Evolutionary conservation across 30 jellyfish, hydroid and myxozoan genomes (phyloP), one percentile per base, ranked within the genome.

Genomic region (Cassiopea xamachana): DNA sequence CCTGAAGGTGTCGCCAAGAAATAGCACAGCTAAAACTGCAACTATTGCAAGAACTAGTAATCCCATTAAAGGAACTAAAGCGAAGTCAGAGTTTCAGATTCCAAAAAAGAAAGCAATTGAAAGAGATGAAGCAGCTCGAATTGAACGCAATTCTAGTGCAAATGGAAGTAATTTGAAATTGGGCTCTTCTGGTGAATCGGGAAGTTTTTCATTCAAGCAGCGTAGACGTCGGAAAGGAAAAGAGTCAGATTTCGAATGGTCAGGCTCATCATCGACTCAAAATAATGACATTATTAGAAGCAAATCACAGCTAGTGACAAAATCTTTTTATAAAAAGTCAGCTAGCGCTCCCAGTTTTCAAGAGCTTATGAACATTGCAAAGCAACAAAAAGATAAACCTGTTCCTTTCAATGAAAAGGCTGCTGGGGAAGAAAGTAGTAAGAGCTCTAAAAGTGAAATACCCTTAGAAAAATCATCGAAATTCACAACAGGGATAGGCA

Each of bases 361-460:
- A 12, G 98, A 96, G 13, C 82, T 96, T 9, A 88, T 92, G 96
- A 80, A 79, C 48, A 72, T 96, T 6, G 99, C 99, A 10, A 73
- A 92, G 73, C 78, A 58, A 51, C 97, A 90, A 55, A 85, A 88
- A 48, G 88, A 90, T 69, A 90, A 81, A 62, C 97, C 92, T 55
- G 73, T 46, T 45, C 48, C 89, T 27, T 43, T 70, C 18, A 48
- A 46, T 18, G 70, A 46, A 27, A 14, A 2, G 58, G 70, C 39
- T 48, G 49, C 47, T 4, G 86, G 17, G 7, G 68, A 47, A 2
- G 73, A 2, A 80, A 80, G 70, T 80, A 16, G 5, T 14, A 27
- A 12, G 5, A 7, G 2, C 2, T 19, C 15, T n/a, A 39, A 71
- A 8, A 10, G 5, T 71, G 7, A 6, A 18, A 55, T 14, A 6